These are phyloP conservation scores for Elysia crispata DNA, from an alignment of 2,888 invertebrate genomes.

Conservation along the genomic window DNA sequence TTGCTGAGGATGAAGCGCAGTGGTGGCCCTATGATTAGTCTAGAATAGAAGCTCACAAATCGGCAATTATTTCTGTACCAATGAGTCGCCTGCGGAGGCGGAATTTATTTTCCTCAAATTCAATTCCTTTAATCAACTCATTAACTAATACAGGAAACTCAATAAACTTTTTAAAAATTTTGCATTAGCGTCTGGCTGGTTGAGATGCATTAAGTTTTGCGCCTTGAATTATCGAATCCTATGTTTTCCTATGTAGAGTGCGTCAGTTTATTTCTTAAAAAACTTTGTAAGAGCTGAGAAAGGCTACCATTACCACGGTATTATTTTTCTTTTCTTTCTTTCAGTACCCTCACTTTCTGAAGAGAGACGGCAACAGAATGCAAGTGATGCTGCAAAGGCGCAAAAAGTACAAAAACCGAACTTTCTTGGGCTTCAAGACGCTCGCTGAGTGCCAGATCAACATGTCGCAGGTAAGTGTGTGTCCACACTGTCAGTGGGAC, in stretches of 20 bases:
- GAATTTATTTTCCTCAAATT: too few relatives aligned
- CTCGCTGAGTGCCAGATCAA: conserved; percentile 93
- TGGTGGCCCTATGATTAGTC: background rate
- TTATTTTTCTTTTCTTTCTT: conserved; percentile 53
- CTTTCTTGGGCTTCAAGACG: conserved; percentile 96
- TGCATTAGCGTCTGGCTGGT: too few relatives aligned
- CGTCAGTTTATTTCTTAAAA: background rate
- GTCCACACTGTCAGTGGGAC: background rate
- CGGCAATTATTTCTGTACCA: too few relatives aligned
- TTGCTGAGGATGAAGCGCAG: too few relatives aligned
- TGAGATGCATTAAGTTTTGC: too few relatives aligned
- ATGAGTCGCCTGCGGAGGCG: too few relatives aligned
- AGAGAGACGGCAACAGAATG: conserved; percentile 96
- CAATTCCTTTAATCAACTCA: too few relatives aligned
- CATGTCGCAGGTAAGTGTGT: conserved; percentile 73
- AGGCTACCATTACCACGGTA: background rate
- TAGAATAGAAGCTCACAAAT: too few relatives aligned
- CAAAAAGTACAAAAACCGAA: conserved; percentile 98
- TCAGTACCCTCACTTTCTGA: conserved; percentile 97
- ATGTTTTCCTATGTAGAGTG: too few relatives aligned
- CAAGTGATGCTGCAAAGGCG: conserved; percentile 96
- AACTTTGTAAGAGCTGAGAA: background rate
- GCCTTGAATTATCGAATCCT: too few relatives aligned
- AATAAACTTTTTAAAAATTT: too few relatives aligned
- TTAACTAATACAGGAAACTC: too few relatives aligned